Base-by-base conservation (phyloP, 2,888 invertebrate species). In the Adelognathus sp. region DNA sequence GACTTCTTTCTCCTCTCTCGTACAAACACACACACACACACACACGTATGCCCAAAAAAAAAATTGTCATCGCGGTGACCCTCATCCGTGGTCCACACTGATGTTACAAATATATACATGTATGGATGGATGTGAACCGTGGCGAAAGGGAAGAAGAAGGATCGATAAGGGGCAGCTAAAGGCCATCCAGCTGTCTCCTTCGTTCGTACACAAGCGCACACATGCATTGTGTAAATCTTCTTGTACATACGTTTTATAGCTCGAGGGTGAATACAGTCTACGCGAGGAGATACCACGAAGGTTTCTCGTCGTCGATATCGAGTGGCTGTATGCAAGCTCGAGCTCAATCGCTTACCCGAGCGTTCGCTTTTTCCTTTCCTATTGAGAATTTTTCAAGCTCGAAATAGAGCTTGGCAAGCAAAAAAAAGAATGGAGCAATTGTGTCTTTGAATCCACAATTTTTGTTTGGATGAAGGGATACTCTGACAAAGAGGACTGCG, bases 111-210 rank as follows among this genome's bases (percentile, higher is more conserved):
- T 1, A 33, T 46, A 46, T 9, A 52, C 27, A 16, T 64, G 31
- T 50, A 50, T 7, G 4, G 6, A 66, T 44, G 29, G 3, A 66
- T 44, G 41, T 56, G 9, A 41, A 39, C 54, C 29, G 46, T 31
- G 27, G 29, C 36, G 52, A 29, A 67, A 67, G 52, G 64, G 72
- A n/a, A 61, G 63, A 39, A 33, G 44, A 39, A 58, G 41, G 71
- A 80, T 80, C 77, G 74, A 80, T 80, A 80, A 69, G 60, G 66
- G 54, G 74, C 54, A 61, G 54, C 52, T 27, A 74, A 67, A 67
- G 44, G 54, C 66, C 50, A 70, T 77, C 74, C 66, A 61, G 69
- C 58, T 63, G 72, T 56, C 70, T 66, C 31, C 52, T 39, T 71
- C 75, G 14, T 60, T 11, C 29, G 54, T 54, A 58, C 52, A 44